A percentile compares a stretch with the other conserved stretches of the same genome.
Evolutionary conservation across 2,797 vertebrate genomes (phyloP).

Genomic region (Syndactyla subalaris): DNA sequence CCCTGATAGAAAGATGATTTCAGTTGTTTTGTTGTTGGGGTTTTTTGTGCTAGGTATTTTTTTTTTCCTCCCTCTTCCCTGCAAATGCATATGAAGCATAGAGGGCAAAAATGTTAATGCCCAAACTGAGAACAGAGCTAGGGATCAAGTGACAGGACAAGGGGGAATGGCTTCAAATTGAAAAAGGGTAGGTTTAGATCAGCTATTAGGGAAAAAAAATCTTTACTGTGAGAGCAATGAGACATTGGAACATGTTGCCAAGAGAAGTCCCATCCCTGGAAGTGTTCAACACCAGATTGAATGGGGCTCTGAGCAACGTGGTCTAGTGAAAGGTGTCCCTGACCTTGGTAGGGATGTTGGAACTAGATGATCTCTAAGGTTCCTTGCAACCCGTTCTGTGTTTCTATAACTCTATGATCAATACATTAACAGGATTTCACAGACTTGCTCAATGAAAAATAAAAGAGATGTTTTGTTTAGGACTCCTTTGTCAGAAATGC

Average conservation of each 20-base stretch:
- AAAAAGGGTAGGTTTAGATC: not conserved
- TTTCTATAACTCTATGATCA: not conserved
- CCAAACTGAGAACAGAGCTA: not conserved
- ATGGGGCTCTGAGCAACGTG: not conserved
- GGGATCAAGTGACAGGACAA: not conserved
- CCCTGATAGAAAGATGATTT: not conserved
- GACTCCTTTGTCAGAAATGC: not conserved
- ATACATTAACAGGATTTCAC: not conserved
- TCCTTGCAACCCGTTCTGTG: not conserved
- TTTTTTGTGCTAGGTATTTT: accelerated
- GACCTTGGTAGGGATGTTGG: not conserved
- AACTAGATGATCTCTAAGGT: not conserved
- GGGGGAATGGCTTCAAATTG: not conserved
- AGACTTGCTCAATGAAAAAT: not conserved
- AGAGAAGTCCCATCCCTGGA: not conserved
- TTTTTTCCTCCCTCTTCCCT: not conserved
- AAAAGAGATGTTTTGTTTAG: not conserved
- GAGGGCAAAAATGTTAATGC: not conserved
- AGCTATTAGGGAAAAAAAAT: not conserved
- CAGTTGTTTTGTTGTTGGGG: not conserved
- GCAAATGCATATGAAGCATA: not conserved
- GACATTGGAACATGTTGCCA: not conserved
- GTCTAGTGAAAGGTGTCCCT: too few relatives aligned
- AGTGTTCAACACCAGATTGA: not conserved
- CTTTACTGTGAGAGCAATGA: not conserved